phyloP scores from a whole-genome alignment of 53 echinoderm and acorn worm genomes.

The Antedon mediterranea region DNA sequence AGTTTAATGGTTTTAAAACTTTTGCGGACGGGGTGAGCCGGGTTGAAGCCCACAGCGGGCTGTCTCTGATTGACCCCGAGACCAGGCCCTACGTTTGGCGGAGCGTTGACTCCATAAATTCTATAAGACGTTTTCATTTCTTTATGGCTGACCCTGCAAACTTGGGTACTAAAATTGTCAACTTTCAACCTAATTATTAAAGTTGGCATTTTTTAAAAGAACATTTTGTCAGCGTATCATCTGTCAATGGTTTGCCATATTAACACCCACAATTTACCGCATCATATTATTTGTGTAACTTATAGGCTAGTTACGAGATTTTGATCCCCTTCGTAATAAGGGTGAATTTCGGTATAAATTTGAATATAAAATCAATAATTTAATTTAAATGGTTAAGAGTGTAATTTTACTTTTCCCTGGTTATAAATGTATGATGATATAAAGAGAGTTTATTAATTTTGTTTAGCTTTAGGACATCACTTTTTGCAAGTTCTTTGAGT shows the following conservation, averaged over 20 bases:
- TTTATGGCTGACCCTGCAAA: background rate
- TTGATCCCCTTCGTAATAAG: too few relatives aligned
- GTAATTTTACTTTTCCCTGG: too few relatives aligned
- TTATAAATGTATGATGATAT: too few relatives aligned
- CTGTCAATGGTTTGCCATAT: background rate
- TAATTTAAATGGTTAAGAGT: too few relatives aligned
- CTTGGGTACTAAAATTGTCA: background rate
- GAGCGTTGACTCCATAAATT: background rate
- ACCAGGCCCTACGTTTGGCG: background rate
- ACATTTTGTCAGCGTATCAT: background rate
- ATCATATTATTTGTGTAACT: background rate
- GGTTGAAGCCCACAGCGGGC: background rate
- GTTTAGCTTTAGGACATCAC: too few relatives aligned
- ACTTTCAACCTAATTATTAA: background rate
- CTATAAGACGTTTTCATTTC: background rate
- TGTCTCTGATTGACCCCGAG: background rate
- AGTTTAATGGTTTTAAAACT: background rate
- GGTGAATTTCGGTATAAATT: too few relatives aligned
- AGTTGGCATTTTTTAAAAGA: background rate
- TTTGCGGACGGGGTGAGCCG: background rate
- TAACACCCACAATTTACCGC: background rate
- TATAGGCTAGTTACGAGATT: background rate
- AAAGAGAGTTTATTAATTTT: too few relatives aligned
- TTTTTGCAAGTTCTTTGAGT: too few relatives aligned
- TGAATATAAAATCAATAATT: too few relatives aligned